Conservation (phyloP, 1,140 invertebrate species). For the Lasaia peninsularis region DNA sequence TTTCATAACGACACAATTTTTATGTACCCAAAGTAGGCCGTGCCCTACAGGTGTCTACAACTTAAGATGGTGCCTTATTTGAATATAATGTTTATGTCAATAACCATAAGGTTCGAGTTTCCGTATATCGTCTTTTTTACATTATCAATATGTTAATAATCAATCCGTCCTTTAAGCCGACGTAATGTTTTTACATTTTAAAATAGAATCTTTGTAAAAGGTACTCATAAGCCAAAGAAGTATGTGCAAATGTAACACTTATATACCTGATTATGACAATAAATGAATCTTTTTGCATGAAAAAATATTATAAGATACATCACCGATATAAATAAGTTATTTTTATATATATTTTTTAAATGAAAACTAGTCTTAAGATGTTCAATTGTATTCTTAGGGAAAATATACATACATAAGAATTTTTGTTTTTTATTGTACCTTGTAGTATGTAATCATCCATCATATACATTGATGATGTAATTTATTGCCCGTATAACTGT, state of each 20-base stretch:
- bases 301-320: background rate
- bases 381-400: conserved; percentile 4
- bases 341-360: conserved; percentile 4
- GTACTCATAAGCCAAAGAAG: conserved; percentile 4
- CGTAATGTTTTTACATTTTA: background rate
- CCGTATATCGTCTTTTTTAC: background rate
- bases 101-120: background rate
- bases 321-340: conserved; percentile 9
- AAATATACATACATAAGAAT: background rate
- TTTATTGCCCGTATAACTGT: too few relatives aligned
- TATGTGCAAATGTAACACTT: background rate
- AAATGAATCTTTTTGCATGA: conserved; percentile 7
- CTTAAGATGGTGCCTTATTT: background rate
- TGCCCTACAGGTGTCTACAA: background rate
- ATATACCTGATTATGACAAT: conserved; percentile 6
- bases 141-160: background rate
- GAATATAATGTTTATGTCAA: background rate
- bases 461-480: too few relatives aligned
- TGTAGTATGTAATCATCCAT: background rate
- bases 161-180: background rate
- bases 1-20: conserved; percentile 5
- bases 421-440: background rate
- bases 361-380: conserved; percentile 7
- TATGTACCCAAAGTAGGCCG: conserved; percentile 3
- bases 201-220: conserved; percentile 5